A percentile compares a stretch with the other conserved stretches of the same genome.
Evolutionary conservation across 2,797 vertebrate genomes (phyloP).

Genomic region (Anolis apletophallus): DNA sequence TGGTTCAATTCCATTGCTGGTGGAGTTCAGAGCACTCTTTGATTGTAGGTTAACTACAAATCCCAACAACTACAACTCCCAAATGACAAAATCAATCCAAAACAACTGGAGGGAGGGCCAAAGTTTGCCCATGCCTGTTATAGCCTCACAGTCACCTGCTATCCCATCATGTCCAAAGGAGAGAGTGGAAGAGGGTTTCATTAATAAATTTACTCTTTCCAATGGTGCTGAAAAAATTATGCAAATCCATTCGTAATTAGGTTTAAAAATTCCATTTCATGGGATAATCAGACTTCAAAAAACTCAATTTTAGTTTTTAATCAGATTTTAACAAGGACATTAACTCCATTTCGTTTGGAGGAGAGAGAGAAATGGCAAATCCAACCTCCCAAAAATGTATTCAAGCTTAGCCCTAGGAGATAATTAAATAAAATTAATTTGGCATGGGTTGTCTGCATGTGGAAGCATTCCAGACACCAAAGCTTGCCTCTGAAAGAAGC

Average conservation of each 20-base stretch:
- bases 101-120: too few species aligned
- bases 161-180: constrained; percentile 66
- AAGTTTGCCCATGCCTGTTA: too few species aligned
- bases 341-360: constrained; percentile 83
- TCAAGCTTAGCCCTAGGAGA: constrained; percentile 84
- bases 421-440: constrained; percentile 90
- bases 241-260: constrained; percentile 88
- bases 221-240: constrained; percentile 85
- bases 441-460: constrained; percentile 81
- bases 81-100: too few species aligned
- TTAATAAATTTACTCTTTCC: constrained; percentile 88
- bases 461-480: constrained; percentile 73
- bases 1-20: too few species aligned
- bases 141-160: constrained; percentile 37
- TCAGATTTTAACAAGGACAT: constrained; percentile 88
- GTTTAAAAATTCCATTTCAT: constrained; percentile 90
- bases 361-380: constrained; percentile 81
- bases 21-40: too few species aligned
- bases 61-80: too few species aligned
- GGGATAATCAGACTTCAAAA: constrained; percentile 88
- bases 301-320: constrained; percentile 86
- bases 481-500: constrained; percentile 69
- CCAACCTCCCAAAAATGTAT: constrained; percentile 82
- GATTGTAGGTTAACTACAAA: too few species aligned
- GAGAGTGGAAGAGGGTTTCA: constrained; percentile 79